These are phyloP conservation scores for Callinectes sapidus DNA, from an alignment of 2,888 invertebrate genomes.

Conservation along the genomic window DNA sequence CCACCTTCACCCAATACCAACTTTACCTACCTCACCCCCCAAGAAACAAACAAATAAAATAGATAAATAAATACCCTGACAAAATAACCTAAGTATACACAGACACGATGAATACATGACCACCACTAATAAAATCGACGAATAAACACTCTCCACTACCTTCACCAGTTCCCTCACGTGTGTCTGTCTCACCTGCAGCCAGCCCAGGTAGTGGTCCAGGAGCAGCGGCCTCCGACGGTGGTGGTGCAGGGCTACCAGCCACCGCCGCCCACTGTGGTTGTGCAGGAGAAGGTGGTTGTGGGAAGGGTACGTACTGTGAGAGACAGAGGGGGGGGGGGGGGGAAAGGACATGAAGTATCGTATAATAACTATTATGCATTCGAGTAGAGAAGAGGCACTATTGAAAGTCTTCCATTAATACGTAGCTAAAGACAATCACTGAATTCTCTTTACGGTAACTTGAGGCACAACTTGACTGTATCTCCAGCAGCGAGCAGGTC, in stretches of 20 bases:
- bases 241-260: neutral
- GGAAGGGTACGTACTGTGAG: neutral
- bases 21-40: no score
- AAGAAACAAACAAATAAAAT: no score
- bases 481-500: neutral
- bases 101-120: neutral
- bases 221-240: neutral
- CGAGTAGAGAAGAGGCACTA: neutral
- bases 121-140: neutral
- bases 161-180: neutral
- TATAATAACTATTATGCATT: no score
- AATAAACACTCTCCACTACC: neutral
- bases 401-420: no score
- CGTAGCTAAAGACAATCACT: no score
- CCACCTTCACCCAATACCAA: neutral
- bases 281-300: slow-evolving; percentile 26
- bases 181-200: neutral
- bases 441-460: no score
- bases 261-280: neutral
- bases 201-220: neutral
- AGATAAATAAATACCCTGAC: no score
- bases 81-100: no score
- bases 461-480: neutral
- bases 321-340: neutral
- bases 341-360: neutral